Evolutionary conservation across 2,888 invertebrate species (phyloP), one percentile per base, ranked within the genome.

Genomic region (Rhagium mordax): DNA sequence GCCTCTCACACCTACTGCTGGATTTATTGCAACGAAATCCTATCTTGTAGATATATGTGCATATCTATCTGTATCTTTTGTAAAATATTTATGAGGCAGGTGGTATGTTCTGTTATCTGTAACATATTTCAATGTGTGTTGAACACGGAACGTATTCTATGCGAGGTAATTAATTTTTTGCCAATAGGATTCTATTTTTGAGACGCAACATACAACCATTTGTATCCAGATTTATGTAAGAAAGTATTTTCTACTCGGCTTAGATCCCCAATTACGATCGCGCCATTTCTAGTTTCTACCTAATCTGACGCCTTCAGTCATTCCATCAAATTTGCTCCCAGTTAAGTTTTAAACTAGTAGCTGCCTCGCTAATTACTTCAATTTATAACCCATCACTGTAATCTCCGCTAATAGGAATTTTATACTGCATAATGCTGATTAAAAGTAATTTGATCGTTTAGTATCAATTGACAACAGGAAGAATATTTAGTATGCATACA

Each of bases 1-100:
- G 41, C 61, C 33, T 59, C 47, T 62, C 68, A 72, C 64, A 68
- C 68, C 68, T 62, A 68, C 67, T n/a, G 68, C 47, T 49, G 33
- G 20, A 61, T 69, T 69, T 69, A 69, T 27, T 53, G 33, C 48
- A 29, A 29, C 7, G 47, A 21, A 27, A 47, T 13, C 27, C 55
- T 47, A 55, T 62, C 62, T 55, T 61, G 55, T 55, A 33, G 57
- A 61, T 70, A 27, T 70, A 49, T 49, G 7, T 62, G 62, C 70
- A 55, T 61, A 51, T 53, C 29, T 61, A 53, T 61, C 61, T 70
- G 62, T 53, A 41, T 51, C 59, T 71, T 27, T 18, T 27, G 29
- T 65, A 27, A 71, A 33, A 57, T 68, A 71, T 71, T 65, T 64
- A 71, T 51, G 51, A 33, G 65, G 29, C 53, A 65, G 53, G 53